Conservation (phyloP, 2,797 vertebrate genomes). For the Protosalanx chinensis region DNA sequence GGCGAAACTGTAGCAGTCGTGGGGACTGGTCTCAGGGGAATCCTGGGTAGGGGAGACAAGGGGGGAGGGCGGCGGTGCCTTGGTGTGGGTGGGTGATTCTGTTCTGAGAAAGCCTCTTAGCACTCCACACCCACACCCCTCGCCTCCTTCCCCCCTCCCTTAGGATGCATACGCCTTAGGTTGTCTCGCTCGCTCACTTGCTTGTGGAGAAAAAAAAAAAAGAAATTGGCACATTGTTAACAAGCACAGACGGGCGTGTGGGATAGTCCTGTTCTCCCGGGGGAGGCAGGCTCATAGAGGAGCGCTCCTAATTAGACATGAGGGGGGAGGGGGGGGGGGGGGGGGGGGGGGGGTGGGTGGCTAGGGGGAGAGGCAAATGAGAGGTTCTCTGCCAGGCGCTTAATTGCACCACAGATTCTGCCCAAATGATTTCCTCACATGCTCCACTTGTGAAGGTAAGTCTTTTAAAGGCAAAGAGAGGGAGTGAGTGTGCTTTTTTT, state of each 20-base stretch:
- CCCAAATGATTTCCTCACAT: constrained; percentile 67
- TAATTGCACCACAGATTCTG: constrained; percentile 73
- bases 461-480: constrained; percentile 79
- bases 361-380: too few species aligned
- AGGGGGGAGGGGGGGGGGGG: constrained; percentile 57
- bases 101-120: constrained; percentile 17
- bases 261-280: constrained; percentile 66
- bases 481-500: constrained; percentile 61
- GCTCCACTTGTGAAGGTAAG: constrained; percentile 73
- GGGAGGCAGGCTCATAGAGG: constrained; percentile 61
- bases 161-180: not conserved
- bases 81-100: not conserved
- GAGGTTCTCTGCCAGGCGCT: constrained; percentile 11
- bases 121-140: constrained; percentile 24
- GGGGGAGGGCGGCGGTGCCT: constrained; percentile 10
- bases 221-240: constrained; percentile 68
- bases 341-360: constrained; percentile 30
- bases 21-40: constrained; percentile 41
- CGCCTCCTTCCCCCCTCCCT: constrained; percentile 2
- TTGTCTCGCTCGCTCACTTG: constrained; percentile 13
- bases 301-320: constrained; percentile 75
- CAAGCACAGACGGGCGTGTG: constrained; percentile 69
- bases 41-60: constrained; percentile 31
- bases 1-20: constrained; percentile 42
- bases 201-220: constrained; percentile 5